These are phyloP conservation scores for Orchesella flavescens DNA, from an alignment of 2,888 invertebrate species.

Conservation along the genomic window DNA sequence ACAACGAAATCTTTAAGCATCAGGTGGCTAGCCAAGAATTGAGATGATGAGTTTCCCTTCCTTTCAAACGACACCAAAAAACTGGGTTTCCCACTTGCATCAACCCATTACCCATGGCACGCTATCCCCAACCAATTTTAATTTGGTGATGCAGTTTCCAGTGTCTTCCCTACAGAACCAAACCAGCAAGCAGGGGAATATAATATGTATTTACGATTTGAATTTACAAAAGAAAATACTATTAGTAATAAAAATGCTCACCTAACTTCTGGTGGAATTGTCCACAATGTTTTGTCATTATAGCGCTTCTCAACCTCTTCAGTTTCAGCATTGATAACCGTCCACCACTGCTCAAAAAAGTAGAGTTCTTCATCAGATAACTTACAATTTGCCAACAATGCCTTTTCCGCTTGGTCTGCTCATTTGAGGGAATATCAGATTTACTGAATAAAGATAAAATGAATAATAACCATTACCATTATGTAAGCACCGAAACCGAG, in stretches of 20 bases:
- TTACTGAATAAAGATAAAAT: too few relatives aligned
- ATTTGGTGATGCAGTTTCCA: constrained; percentile 76
- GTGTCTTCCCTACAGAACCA: constrained; percentile 76
- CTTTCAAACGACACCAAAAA: constrained; percentile 74
- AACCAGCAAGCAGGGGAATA: too few relatives aligned
- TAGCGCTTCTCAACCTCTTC: constrained; percentile 72
- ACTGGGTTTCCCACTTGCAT: not conserved
- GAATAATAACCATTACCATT: too few relatives aligned
- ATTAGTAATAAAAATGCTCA: too few relatives aligned
- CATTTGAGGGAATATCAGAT: too few relatives aligned
- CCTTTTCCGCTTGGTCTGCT: constrained; percentile 55
- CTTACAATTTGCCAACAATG: constrained; percentile 77
- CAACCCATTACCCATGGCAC: constrained; percentile 75
- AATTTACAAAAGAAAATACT: too few relatives aligned
- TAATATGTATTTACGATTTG: too few relatives aligned
- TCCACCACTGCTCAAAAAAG: constrained; percentile 88
- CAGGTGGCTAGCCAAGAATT: too few relatives aligned
- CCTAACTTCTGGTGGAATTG: constrained; percentile 74
- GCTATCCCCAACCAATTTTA: constrained; percentile 73
- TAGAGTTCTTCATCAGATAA: constrained; percentile 81
- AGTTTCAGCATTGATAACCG: constrained; percentile 83
- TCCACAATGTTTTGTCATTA: constrained; percentile 78
- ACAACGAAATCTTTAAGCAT: constrained; percentile 78
- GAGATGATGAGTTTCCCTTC: too few relatives aligned
- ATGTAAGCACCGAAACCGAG: too few relatives aligned